Evolutionary conservation across 1,140 invertebrate species (phyloP).

Genomic region (Gonatopus flavifemur): DNA sequence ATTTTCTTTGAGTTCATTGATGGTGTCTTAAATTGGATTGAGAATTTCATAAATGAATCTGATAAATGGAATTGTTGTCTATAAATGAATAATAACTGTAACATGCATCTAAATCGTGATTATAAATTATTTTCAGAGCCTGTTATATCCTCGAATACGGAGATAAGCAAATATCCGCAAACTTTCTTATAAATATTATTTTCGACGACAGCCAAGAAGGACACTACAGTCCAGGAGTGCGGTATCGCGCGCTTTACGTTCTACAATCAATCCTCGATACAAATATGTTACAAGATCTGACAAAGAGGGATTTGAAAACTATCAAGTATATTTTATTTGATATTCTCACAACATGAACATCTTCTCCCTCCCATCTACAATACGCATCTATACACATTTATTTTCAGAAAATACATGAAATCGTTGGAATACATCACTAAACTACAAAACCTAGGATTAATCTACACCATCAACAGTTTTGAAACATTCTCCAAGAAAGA

Average conservation of each 20-base stretch:
- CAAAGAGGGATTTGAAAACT: slow-evolving; percentile 32
- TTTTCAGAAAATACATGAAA: slow-evolving; percentile 44
- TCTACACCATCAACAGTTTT: slow-evolving; percentile 44
- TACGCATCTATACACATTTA: background rate
- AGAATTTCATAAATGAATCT: too few species aligned
- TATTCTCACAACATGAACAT: too few species aligned
- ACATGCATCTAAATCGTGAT: background rate
- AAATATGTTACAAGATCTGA: slow-evolving; percentile 38
- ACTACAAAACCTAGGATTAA: slow-evolving; percentile 51
- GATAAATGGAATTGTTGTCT: slow-evolving; percentile 1
- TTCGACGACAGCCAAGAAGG: slow-evolving; percentile 34
- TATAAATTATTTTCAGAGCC: slow-evolving; percentile 34
- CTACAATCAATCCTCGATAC: slow-evolving; percentile 39
- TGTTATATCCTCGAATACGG: slow-evolving; percentile 50
- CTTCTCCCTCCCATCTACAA: background rate
- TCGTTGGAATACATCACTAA: slow-evolving; percentile 48
- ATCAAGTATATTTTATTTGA: slow-evolving; percentile 26
- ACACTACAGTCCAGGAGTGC: slow-evolving; percentile 31
- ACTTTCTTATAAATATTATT: slow-evolving; percentile 44
- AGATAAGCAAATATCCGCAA: slow-evolving; percentile 21
- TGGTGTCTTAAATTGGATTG: too few species aligned
- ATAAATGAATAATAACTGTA: background rate
- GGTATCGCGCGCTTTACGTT: slow-evolving; percentile 47
- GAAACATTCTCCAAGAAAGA: slow-evolving; percentile 41
- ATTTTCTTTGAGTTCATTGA: too few species aligned